Percentiles rank a stretch among this genome's conserved stretches.
Evolutionary conservation across 1,140 invertebrate species (phyloP).

Genomic region (Gonioctena quinquepunctata): DNA sequence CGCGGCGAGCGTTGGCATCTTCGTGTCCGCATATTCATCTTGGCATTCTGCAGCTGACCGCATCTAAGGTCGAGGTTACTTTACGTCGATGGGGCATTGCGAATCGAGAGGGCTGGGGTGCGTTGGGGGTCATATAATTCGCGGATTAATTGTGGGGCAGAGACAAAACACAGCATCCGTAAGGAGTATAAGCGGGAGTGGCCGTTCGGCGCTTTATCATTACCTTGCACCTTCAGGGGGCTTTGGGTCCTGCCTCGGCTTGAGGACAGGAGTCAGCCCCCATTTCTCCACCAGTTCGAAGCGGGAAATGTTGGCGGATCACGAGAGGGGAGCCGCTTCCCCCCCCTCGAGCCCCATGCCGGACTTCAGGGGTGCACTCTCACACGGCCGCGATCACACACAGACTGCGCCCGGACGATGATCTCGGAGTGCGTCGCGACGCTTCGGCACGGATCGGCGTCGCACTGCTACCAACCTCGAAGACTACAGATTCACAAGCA

Average conservation of each 20-base stretch:
- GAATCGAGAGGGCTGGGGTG: background rate
- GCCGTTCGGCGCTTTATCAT: slow-evolving; percentile 26
- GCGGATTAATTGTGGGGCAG: slow-evolving; percentile 1
- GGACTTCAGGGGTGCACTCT: slow-evolving; percentile 49
- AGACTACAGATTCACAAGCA: background rate
- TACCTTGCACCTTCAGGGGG: slow-evolving; percentile 75
- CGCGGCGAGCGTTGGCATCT: background rate
- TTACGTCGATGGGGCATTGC: background rate
- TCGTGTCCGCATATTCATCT: background rate
- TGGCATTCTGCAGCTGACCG: background rate
- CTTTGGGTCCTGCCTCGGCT: slow-evolving; percentile 87
- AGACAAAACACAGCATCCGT: slow-evolving; percentile 36
- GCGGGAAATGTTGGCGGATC: slow-evolving; percentile 85
- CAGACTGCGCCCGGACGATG: slow-evolving; percentile 49
- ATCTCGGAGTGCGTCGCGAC: slow-evolving; percentile 39
- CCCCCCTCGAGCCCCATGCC: slow-evolving; percentile 54
- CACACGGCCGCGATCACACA: slow-evolving; percentile 51
- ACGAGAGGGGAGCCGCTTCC: slow-evolving; percentile 54
- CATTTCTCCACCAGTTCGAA: slow-evolving; percentile 94
- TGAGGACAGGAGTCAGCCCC: slow-evolving; percentile 93
- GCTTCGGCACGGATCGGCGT: slow-evolving; percentile 37
- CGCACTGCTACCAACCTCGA: slow-evolving; percentile 23
- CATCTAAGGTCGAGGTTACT: slow-evolving; percentile 13
- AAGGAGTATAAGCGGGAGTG: slow-evolving; percentile 30
- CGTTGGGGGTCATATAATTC: background rate